Conservation (phyloP, 1,140 invertebrate genomes). For the Lepidurus packardi region DNA sequence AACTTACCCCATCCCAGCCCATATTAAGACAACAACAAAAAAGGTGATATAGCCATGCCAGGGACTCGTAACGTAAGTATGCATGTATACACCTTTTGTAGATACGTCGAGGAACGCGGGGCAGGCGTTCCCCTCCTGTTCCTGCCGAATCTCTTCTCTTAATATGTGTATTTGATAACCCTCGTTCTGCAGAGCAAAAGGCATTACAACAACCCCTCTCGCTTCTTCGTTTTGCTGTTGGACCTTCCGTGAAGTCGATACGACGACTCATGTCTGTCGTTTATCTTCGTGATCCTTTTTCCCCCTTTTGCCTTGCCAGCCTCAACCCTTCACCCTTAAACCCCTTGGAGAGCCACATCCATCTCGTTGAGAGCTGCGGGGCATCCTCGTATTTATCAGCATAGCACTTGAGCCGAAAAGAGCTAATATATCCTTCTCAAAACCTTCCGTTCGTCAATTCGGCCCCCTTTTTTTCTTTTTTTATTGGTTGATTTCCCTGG, state of each 20-base stretch:
- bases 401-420: slow-evolving; percentile 11
- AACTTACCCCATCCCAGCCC: neutral
- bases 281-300: slow-evolving; percentile 4
- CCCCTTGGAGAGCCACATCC: slow-evolving; percentile 15
- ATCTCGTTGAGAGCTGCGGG: slow-evolving; percentile 20
- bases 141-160: neutral
- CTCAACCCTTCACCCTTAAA: slow-evolving; percentile 21
- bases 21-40: neutral
- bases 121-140: neutral
- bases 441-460: neutral
- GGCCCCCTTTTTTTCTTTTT: neutral
- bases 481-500: neutral
- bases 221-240: neutral
- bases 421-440: slow-evolving; percentile 19
- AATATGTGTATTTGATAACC: slow-evolving; percentile 1
- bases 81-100: neutral
- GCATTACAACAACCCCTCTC: neutral
- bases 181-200: neutral
- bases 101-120: neutral
- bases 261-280: slow-evolving; percentile 17
- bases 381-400: slow-evolving; percentile 6
- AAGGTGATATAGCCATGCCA: slow-evolving; percentile 9
- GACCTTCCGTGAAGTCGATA: slow-evolving; percentile 1
- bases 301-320: neutral
- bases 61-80: neutral